Conservation (phyloP, 2,113 vertebrate genomes). For the Steatornis caripensis region DNA sequence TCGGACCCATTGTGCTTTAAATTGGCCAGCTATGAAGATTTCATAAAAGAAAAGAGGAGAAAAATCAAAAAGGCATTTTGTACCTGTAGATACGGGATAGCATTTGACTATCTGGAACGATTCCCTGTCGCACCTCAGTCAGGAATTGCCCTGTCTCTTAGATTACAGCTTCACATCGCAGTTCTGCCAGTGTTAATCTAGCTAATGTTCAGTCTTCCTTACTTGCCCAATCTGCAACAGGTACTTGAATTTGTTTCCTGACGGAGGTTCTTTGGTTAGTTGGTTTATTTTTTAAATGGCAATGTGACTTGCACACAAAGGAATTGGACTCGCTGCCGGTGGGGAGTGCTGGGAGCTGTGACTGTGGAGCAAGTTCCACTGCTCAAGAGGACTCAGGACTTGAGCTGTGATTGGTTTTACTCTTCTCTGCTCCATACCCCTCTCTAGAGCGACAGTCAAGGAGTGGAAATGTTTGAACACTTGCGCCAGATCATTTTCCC, state of each 20-base stretch:
- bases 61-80: not conserved
- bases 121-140: not conserved
- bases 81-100: not conserved
- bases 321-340: not conserved
- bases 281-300: not conserved
- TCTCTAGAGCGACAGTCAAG: not conserved
- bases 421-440: not conserved
- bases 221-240: not conserved
- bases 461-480: not conserved
- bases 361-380: not conserved
- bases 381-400: not conserved
- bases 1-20: not conserved
- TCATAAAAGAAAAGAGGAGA: not conserved
- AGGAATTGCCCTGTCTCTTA: not conserved
- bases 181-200: slow-evolving; percentile 34
- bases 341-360: not conserved
- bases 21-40: not conserved
- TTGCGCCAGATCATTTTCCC: not conserved
- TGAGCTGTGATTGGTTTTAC: not conserved
- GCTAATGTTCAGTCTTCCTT: slow-evolving; percentile 33
- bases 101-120: not conserved
- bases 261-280: not conserved
- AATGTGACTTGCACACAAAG: not conserved
- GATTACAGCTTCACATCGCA: not conserved
- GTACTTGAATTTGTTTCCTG: slow-evolving; percentile 19